Evolutionary conservation across 1,140 invertebrate species (phyloP), one percentile per base, ranked within the genome.

Genomic region (Bursaphelenchus mucronatus): DNA sequence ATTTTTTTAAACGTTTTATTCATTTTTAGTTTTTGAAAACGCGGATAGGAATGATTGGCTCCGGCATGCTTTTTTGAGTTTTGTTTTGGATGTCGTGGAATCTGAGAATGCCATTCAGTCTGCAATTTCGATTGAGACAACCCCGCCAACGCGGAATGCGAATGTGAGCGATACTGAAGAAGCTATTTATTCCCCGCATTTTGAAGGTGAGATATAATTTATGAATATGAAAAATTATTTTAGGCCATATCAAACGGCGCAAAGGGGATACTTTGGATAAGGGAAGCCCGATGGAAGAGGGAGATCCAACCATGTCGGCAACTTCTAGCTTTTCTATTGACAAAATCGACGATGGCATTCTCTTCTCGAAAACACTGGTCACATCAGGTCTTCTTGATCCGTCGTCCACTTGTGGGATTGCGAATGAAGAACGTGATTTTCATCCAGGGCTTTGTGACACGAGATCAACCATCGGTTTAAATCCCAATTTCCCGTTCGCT

Each of bases 1-100:
- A 13, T 17, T 59, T 9, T 17, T 44, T n/a, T 5, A 8, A 8
- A 46, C 19, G 3, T 40, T 59, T 17, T 40, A 50, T 13, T 44
- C 11, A 39, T 40, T 59, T 59, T 59, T 50, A 59, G 57, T 59
- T 1, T n/a, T 59, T 13, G 57, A 59, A 39, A 59, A 59, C 41
- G 13, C 57, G 11, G 57, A 11, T 44, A n/a, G 45, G 5, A 15
- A 59, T 39, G 57, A 59, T 30, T 50, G 15, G 13, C 13, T 40
- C 13, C 57, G 13, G 11, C 39, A 59, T 50, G 57, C 57, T 17
- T 30, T 50, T n/a, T 1, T 43, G 15, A 15, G 40, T 44, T 59
- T 59, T 39, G 11, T 59, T 1, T 7, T 59, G 13, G 57, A 59
- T 50, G 57, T 59, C n/a, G 13, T 30, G n/a, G 57, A 59, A 50